Percentiles rank a stretch among this genome's conserved stretches.
Conservation (phyloP, 2,888 invertebrate species). For the Opisthograptis luteolata region DNA sequence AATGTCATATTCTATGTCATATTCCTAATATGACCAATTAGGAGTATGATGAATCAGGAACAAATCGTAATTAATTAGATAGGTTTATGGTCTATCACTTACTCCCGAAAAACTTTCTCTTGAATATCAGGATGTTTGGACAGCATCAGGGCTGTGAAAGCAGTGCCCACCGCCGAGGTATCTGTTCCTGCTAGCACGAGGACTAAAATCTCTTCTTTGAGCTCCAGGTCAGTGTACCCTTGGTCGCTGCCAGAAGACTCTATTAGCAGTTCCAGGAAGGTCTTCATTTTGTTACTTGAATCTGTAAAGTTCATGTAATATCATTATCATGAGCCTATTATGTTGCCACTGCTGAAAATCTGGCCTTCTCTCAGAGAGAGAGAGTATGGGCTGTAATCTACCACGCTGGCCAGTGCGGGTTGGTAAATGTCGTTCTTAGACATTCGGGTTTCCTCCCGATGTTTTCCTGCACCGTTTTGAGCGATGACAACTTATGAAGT, state of each 20-base stretch:
- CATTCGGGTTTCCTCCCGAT: no score
- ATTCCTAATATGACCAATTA: no score
- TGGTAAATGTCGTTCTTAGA: no score
- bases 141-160: constrained; percentile 44
- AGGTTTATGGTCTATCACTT: constrained; percentile 29
- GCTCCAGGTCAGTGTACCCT: constrained; percentile 39
- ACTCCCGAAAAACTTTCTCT: constrained; percentile 53
- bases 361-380: no score
- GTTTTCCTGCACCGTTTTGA: no score
- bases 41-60: no score
- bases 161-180: constrained; percentile 43
- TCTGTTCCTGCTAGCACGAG: constrained; percentile 46
- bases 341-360: no score
- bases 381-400: no score
- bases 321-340: no score
- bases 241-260: constrained; percentile 32
- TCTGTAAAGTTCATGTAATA: constrained; percentile 9
- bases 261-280: constrained; percentile 33
- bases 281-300: constrained; percentile 10
- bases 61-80: no score
- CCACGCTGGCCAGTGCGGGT: no score
- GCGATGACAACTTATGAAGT: no score
- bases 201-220: constrained; percentile 45
- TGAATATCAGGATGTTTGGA: constrained; percentile 49
- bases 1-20: not conserved